Percentiles rank a stretch among this genome's conserved stretches.
Evolutionary conservation across 2,888 invertebrate species (phyloP).

Genomic region (Epistrophe grossulariae): DNA sequence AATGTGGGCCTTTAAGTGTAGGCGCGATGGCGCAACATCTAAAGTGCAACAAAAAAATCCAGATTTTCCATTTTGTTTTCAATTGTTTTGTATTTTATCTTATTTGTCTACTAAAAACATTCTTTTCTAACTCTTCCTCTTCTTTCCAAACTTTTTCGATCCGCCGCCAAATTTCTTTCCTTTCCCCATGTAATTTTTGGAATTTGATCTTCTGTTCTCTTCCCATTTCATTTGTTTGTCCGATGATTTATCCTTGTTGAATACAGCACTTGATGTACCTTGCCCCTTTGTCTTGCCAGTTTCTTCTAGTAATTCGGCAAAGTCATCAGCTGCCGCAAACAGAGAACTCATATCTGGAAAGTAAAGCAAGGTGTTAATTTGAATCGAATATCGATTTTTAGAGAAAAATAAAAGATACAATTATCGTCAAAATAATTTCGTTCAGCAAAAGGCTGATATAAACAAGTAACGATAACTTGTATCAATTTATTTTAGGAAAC

Average conservation of each 20-base stretch:
- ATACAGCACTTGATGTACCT: slow-evolving; percentile 88
- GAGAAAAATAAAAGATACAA: too few relatives aligned
- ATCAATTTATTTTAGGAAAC: background rate
- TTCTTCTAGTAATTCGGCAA: slow-evolving; percentile 94
- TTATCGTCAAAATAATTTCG: too few relatives aligned
- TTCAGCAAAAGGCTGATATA: background rate
- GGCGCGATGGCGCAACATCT: too few relatives aligned
- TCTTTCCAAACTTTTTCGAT: slow-evolving; percentile 65
- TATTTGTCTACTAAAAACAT: background rate
- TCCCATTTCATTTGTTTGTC: slow-evolving; percentile 93
- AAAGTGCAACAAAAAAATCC: background rate
- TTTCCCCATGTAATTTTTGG: slow-evolving; percentile 80
- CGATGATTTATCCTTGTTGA: slow-evolving; percentile 91
- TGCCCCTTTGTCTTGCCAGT: slow-evolving; percentile 88
- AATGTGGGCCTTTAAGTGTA: too few relatives aligned
- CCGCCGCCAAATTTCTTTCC: slow-evolving; percentile 61
- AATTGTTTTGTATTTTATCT: background rate
- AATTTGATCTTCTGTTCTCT: slow-evolving; percentile 85
- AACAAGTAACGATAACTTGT: background rate
- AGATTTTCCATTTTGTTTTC: background rate
- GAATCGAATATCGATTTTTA: background rate
- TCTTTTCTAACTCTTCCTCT: slow-evolving; percentile 58
- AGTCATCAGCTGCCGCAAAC: slow-evolving; percentile 95
- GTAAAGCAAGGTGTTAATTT: background rate
- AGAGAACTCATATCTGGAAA: slow-evolving; percentile 86